phyloP scores from a whole-genome alignment of 2,888 invertebrate species.

The Auanema freiburgensis region DNA sequence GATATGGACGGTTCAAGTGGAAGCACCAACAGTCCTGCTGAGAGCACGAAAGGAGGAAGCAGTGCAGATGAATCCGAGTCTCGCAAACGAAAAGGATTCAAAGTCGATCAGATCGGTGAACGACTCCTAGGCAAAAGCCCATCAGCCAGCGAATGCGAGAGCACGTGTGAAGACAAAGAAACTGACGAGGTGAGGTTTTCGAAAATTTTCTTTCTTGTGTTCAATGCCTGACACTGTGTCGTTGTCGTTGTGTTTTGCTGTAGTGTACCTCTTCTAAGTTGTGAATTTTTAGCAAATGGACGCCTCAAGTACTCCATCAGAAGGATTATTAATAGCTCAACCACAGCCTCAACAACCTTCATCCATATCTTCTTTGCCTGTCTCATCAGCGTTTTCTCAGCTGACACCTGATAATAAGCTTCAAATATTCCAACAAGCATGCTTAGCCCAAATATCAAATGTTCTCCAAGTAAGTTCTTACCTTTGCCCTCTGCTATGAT shows the following conservation, averaged over 20 bases:
- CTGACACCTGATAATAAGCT: conserved; percentile 9
- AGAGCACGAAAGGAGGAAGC: conserved; percentile 29
- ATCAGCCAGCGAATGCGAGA: conserved; percentile 31
- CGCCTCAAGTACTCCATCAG: conserved; percentile 31
- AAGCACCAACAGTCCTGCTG: conserved; percentile 29
- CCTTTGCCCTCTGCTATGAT: not conserved
- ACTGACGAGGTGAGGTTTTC: conserved; percentile 31
- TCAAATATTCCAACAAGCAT: conserved; percentile 31
- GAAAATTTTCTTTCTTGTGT: not conserved
- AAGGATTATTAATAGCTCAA: conserved; percentile 12
- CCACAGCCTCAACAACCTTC: conserved; percentile 26
- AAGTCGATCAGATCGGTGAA: conserved; percentile 71
- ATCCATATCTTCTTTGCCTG: conserved; percentile 12
- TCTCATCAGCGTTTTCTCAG: conserved; percentile 16
- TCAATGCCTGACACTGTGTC: not conserved
- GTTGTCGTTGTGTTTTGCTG: conserved; percentile 2
- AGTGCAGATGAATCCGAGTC: conserved; percentile 24
- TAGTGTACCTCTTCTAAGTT: not conserved
- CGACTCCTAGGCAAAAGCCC: conserved; percentile 46
- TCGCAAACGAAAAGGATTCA: conserved; percentile 84
- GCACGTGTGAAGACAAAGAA: conserved; percentile 33
- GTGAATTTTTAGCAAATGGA: conserved; percentile 21
- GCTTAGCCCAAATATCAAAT: conserved; percentile 24
- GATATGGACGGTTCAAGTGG: conserved; percentile 38
- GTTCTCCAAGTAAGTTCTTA: conserved; percentile 1